These are phyloP conservation scores for Picathartes gymnocephalus DNA, from an alignment of 2,113 vertebrate species.

Conservation along the genomic window DNA sequence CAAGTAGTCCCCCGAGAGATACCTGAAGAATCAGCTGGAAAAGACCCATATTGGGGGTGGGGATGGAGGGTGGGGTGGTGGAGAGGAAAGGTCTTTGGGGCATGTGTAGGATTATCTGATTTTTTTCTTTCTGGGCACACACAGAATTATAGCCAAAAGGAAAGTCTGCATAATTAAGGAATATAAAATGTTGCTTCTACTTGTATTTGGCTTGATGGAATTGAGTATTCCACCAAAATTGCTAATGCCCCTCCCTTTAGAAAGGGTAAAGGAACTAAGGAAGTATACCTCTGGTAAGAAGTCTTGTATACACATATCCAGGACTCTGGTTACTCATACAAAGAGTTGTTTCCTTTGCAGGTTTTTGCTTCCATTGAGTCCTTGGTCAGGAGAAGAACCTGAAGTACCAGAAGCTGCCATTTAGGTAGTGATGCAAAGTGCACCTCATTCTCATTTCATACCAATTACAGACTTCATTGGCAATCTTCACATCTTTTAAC, in stretches of 20 bases:
- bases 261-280: neutral
- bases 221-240: neutral
- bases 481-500: neutral
- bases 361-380: neutral
- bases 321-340: neutral
- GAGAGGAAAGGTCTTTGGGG: neutral
- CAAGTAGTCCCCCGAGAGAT: neutral
- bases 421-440: neutral
- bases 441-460: neutral
- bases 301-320: fast-evolving
- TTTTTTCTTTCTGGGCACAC: neutral
- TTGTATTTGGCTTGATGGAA: neutral
- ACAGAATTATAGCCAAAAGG: neutral
- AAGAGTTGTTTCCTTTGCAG: neutral
- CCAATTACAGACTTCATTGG: neutral
- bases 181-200: neutral
- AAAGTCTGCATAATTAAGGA: neutral
- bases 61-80: fast-evolving
- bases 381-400: neutral
- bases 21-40: neutral
- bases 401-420: neutral
- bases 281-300: neutral
- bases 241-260: neutral
- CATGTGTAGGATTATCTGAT: neutral
- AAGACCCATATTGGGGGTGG: neutral